Evolutionary conservation across 37 sponge, comb jelly and placozoan genomes (phyloP), one percentile per base, ranked within the genome.

Genomic region (Halichondria panicea): DNA sequence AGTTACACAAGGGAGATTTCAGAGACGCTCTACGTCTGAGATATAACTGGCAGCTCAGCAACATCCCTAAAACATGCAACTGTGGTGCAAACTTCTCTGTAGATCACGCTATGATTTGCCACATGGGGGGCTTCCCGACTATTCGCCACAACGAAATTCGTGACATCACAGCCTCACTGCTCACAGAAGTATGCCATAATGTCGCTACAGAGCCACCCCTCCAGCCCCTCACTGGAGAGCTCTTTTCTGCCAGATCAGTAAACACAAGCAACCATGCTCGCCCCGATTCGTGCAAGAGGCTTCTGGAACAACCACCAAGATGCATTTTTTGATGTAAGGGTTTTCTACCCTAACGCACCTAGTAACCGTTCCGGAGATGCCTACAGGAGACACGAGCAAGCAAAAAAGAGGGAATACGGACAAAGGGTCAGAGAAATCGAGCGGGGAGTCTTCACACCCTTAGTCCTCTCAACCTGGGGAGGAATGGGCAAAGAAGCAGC

Each of bases 271-370:
- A 77, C 27, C 39, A 40, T 13, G 77, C 77, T 19, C 77, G 77
- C 33, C 34, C 66, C 12, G 77, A 77, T 77, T 32, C 35, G 39
- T 37, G 77, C 77, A 30, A 48, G 54, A 53, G 77, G 79, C 30
- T 77, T 77, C 55, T 77, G 77, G 77, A 48, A 64, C 39, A 32
- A 35, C 11, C 18, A 27, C 7, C 38, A 77, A 54, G 53, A 50
- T 63, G 77, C 66, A 77, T 77, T 77, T 50, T 77, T 77, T 55
- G 68, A 78, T 68, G 79, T 78, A 42, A 21, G 68, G 79, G 79
- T 78, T 53, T 78, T 78, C 43, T 50, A 78, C 58, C 68, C 79
- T 30, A 68, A 78, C 56, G 79, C 79, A 34, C 59, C 79, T 22
- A 75, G 75, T 27, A 43, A 62, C 27, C 46, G 75, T 75, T 62